phyloP scores from a whole-genome alignment of 1,140 invertebrate species.

The Littorina saxatilis region DNA sequence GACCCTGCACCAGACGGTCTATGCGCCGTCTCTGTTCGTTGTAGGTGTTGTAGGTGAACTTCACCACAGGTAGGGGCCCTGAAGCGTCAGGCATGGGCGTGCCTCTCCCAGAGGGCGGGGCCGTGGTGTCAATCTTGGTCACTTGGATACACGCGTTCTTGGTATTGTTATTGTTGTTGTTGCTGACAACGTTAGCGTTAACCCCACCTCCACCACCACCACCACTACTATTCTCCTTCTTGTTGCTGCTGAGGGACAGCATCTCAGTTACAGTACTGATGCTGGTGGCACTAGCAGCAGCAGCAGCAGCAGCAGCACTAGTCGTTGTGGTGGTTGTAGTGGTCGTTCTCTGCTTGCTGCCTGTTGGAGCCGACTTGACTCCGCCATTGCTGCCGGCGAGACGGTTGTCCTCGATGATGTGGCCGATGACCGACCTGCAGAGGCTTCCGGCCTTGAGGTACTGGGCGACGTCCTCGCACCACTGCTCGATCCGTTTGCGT shows the following conservation, averaged over 20 bases:
- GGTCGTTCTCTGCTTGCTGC: constrained; percentile 5
- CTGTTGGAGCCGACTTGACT: background rate
- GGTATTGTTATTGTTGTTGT: background rate
- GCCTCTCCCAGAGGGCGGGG: background rate
- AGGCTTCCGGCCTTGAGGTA: constrained; percentile 40
- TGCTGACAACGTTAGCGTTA: too few relatives aligned
- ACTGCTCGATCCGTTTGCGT: constrained; percentile 42
- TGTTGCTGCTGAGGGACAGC: constrained; percentile 18
- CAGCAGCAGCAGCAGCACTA: too few relatives aligned
- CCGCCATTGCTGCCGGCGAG: background rate
- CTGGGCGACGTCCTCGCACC: constrained; percentile 42
- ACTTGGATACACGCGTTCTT: background rate
- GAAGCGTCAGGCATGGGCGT: constrained; percentile 1
- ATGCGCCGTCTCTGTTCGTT: constrained; percentile 40
- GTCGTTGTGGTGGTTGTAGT: background rate
- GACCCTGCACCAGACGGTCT: constrained; percentile 43
- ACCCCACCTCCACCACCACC: background rate
- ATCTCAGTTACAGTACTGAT: constrained; percentile 21
- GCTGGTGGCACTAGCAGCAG: background rate
- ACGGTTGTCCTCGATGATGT: constrained; percentile 29
- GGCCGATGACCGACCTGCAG: constrained; percentile 39
- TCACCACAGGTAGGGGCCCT: constrained; percentile 36
- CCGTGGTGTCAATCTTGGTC: constrained; percentile 1
- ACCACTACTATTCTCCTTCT: background rate
- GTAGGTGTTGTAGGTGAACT: constrained; percentile 42